Conservation (phyloP, 2,888 invertebrate species). For the Platycnemis pennipes region DNA sequence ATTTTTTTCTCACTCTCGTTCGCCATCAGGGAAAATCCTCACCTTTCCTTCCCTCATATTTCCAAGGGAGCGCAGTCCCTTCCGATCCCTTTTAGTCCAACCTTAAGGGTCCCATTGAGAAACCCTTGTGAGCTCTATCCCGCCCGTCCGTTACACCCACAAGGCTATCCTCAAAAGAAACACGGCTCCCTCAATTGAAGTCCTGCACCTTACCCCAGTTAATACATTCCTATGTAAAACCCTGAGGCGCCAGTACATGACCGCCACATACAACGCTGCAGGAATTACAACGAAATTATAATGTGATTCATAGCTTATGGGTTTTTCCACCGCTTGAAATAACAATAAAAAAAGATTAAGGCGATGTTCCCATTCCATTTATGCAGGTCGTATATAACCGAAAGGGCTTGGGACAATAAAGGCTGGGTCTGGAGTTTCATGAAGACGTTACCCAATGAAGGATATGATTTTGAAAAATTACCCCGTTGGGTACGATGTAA, state of each 20-base stretch:
- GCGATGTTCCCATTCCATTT: conserved; percentile 2
- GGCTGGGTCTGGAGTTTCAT: background rate
- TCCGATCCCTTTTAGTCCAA: background rate
- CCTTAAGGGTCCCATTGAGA: background rate
- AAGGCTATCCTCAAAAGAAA: background rate
- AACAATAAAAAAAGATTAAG: conserved; percentile 19
- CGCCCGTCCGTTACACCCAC: background rate
- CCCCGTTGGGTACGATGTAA: background rate
- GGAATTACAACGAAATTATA: conserved; percentile 41
- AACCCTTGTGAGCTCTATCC: background rate
- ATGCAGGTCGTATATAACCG: background rate
- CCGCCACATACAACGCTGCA: background rate
- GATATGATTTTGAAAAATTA: conserved; percentile 32
- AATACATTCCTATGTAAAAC: background rate
- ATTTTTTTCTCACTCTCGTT: background rate
- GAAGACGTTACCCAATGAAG: background rate
- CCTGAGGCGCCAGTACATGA: background rate
- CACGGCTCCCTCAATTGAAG: background rate
- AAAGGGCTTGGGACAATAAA: conserved; percentile 11
- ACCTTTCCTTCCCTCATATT: conserved; percentile 22
- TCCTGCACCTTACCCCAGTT: background rate
- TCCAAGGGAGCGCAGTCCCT: background rate
- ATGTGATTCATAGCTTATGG: conserved; percentile 56
- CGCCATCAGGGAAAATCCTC: conserved; percentile 41
- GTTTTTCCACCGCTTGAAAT: conserved; percentile 2